Conservation (phyloP, 2,797 vertebrate species). For the Centroberyx gerrardi region DNA sequence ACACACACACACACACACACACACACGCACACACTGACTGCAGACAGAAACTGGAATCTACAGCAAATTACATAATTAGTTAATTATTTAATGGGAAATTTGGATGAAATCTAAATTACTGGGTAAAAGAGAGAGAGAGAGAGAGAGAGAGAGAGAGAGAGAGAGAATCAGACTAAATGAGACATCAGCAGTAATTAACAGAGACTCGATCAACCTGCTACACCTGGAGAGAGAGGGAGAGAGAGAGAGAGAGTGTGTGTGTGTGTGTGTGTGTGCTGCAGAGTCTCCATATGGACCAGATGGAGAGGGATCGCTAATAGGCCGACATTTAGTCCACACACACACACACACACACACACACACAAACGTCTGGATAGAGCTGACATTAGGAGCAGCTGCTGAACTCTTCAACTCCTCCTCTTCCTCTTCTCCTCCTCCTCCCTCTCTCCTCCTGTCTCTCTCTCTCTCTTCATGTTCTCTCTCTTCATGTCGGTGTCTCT, state of each 20-base stretch:
- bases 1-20: constrained; percentile 15
- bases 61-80: constrained; percentile 48
- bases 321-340: constrained; percentile 40
- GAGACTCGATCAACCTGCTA: constrained; percentile 62
- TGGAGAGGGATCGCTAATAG: constrained; percentile 62
- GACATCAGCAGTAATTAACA: constrained; percentile 72
- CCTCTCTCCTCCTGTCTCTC: no score
- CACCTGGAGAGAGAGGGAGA: constrained; percentile 52
- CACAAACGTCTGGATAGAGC: no score
- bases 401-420: no score
- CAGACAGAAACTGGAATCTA: constrained; percentile 3
- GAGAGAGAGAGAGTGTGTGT: background rate
- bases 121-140: background rate
- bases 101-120: no score
- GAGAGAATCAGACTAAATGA: constrained; percentile 58
- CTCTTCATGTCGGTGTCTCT: no score
- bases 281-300: constrained; percentile 57
- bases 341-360: constrained; percentile 34
- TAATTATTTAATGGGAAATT: constrained; percentile 56
- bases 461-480: no score
- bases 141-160: background rate
- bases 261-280: no score
- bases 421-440: no score
- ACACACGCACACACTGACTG: background rate
- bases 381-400: no score